Evolutionary conservation across 2,888 invertebrate species (phyloP), one percentile per base, ranked within the genome.

Genomic region (Strigamia maritima): DNA sequence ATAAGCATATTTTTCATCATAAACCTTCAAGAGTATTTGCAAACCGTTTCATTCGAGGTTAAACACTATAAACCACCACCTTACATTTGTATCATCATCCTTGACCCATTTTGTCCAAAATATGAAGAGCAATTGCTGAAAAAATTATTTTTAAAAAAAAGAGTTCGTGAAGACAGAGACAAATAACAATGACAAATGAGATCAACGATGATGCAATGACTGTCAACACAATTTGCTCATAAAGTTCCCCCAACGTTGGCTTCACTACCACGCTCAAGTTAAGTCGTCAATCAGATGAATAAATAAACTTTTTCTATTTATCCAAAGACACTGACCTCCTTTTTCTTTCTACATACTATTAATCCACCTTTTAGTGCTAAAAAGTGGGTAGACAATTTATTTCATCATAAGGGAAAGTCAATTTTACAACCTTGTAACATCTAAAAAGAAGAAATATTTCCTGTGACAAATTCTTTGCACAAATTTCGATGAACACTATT

Each of bases 21-120:
- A 65, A 65, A 65, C 65, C 65, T 65, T 26, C 65, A 65, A 26
- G 14, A 65, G 65, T 65, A 65, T 65, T 65, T 65, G 26, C 65
- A 65, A 65, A 65, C 65, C 65, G 16, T 65, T 65, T 65, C 65
- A 26, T 65, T 65, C 65, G 65, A 65, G 65, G 65, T 65, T 65
- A 26, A 65, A 65, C 28, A 26, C 24, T 65, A 28, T 65, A 65
- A 65, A 65, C 26, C 65, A 65, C 65, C 24, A 24, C 28, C 65
- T 65, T 65, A 28, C 24, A 65, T 24, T 19, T 12, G n/a, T n/a
- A n/a, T n/a, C 19, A 31, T 49, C 49, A 65, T 65, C 65, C 65
- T 65, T 65, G 65, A 65, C 65, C 65, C 28, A 65, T 65, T 65
- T 65, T 65, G 65, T 26, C 65, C 65, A 65, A 65, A 65, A 65